Percentiles rank a stretch among this genome's conserved stretches.
Conservation (phyloP, 2,113 vertebrate species). For the Pygoscelis antarcticus region DNA sequence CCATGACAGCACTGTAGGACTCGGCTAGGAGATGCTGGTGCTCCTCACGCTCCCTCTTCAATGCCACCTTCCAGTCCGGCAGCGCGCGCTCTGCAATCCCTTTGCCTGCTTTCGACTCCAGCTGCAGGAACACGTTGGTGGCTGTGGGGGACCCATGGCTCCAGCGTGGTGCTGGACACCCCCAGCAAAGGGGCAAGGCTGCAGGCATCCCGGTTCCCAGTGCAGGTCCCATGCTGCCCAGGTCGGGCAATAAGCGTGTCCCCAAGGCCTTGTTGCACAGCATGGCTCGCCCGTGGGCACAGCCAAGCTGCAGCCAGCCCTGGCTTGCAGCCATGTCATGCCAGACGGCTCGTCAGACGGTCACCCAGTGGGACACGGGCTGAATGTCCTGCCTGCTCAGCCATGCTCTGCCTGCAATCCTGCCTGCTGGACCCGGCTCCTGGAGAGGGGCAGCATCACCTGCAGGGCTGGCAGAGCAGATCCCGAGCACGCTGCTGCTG, state of each 20-base stretch:
- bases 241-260: accelerated
- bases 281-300: neutral
- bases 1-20: slow-evolving; percentile 95
- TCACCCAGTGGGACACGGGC: neutral
- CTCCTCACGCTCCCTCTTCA: slow-evolving; percentile 92
- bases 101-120: slow-evolving; percentile 89
- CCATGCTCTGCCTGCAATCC: neutral
- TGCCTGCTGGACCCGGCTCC: neutral
- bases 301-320: neutral
- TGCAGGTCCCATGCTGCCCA: neutral
- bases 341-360: neutral
- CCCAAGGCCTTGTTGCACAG: neutral
- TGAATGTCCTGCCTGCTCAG: neutral
- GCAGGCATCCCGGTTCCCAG: accelerated
- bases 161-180: neutral
- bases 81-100: slow-evolving; percentile 73
- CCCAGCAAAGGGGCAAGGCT: neutral
- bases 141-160: neutral
- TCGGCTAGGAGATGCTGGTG: slow-evolving; percentile 95
- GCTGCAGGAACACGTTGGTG: slow-evolving; percentile 53
- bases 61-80: slow-evolving; percentile 86
- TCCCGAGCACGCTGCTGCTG: neutral
- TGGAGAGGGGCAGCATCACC: neutral
- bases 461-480: neutral
- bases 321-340: neutral